Base-by-base conservation (phyloP, 92 coral and sea anemone species). In the Zoanthus sansibaricus region DNA sequence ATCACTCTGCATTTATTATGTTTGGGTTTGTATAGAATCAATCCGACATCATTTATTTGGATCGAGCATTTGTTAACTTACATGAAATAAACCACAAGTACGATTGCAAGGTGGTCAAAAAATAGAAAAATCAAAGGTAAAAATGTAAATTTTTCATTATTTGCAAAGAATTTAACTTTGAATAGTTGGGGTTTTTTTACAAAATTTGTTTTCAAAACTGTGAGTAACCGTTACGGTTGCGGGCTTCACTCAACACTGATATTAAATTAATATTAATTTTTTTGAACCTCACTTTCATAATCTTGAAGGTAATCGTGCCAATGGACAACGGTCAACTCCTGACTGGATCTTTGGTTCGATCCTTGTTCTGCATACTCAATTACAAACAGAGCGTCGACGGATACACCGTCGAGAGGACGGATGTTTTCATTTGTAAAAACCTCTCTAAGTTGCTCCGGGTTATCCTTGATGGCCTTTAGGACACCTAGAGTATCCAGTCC, bases 241-340 rank as follows among this genome's bases (percentile, higher is more conserved):
- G 25, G 25, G 25, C 25, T 0, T 25, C 25, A 25, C 25, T 25
- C 25, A 25, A 25, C 25, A 25, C 68, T 59, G 68, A 59, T 59
- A 15, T 59, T 59, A 59, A 14, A 59, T 32, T 25, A 69, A 32
- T 1, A 69, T 69, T 21, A 20, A 0, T 7, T 69, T 69, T 69
- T 69, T 32, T 14, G n/a, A 56, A 69, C 4, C 73, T 69, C 11
- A 88, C 96, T 73, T 84, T 69, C 88, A 68, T 91, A 87, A 77
- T 92, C 96, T 82, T 93, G 90, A 31, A 93, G 89, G 58, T 89
- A 92, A 52, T 93, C 93, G 71, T 88, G 75, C 90, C 92, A 93
- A 77, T 71, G 78, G 33, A 93, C 90, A 2, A 93, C 80, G n/a
- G 92, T 90, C 45, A 82, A 71, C 90, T 90, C 90, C 33, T 93